Evolutionary conservation across 2,888 invertebrate species (phyloP).

Genomic region (Brenthis daphne): DNA sequence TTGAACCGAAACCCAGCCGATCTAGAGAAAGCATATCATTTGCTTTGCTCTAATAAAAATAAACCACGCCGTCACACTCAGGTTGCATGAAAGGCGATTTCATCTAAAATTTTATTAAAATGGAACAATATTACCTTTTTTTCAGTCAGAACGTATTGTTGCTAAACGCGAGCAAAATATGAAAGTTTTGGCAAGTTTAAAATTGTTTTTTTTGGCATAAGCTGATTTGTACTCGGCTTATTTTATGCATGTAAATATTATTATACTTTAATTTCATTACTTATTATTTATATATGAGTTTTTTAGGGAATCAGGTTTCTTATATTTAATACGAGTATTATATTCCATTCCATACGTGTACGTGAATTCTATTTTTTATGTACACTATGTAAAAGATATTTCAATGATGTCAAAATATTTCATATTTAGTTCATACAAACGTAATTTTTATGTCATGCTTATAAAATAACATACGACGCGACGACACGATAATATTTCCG

Average conservation of each 20-base stretch:
- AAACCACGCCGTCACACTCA: slow-evolving; percentile 56
- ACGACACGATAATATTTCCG: slow-evolving; percentile 19
- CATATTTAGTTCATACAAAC: background rate
- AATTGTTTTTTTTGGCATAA: no score
- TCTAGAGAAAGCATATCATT: slow-evolving; percentile 67
- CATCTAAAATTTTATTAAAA: slow-evolving; percentile 38
- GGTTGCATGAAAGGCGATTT: slow-evolving; percentile 45
- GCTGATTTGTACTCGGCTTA: no score
- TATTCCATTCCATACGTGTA: background rate
- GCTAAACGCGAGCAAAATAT: no score
- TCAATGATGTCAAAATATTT: background rate
- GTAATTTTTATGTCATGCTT: slow-evolving; percentile 4
- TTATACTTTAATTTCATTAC: no score
- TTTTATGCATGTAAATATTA: no score
- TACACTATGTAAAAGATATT: background rate
- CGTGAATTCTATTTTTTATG: background rate
- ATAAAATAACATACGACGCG: slow-evolving; percentile 10
- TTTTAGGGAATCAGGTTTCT: no score
- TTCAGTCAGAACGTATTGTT: slow-evolving; percentile 1
- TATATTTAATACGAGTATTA: no score
- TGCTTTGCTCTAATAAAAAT: slow-evolving; percentile 72
- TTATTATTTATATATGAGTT: no score
- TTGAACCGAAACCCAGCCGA: slow-evolving; percentile 38
- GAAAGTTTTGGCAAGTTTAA: no score
- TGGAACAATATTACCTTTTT: background rate